Evolutionary conservation across 2,797 vertebrate genomes (phyloP).

Genomic region (Botia kubotai): DNA sequence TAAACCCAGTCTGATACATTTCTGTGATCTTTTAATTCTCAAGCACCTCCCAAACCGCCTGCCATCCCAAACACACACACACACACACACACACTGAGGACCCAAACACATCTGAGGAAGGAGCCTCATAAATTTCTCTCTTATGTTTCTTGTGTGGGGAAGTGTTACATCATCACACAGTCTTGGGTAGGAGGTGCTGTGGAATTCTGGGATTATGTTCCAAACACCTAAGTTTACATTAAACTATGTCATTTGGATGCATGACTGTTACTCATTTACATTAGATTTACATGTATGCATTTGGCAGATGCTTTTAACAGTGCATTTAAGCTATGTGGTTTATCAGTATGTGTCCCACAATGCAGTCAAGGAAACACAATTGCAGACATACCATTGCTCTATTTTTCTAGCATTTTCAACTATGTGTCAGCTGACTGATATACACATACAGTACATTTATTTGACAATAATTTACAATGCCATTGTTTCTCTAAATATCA

Average conservation of each 20-base stretch:
- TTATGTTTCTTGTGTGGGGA: background rate
- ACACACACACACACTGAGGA: background rate
- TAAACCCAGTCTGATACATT: slow-evolving; percentile 30
- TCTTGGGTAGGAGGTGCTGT: background rate
- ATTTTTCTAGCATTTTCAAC: too few species aligned
- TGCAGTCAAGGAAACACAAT: too few species aligned
- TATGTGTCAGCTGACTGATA: too few species aligned
- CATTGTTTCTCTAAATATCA: too few species aligned
- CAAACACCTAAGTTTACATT: slow-evolving; percentile 21
- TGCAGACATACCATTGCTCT: too few species aligned
- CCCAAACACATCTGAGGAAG: background rate
- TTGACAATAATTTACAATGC: too few species aligned
- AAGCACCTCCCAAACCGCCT: background rate
- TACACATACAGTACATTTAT: too few species aligned
- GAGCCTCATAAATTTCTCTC: background rate
- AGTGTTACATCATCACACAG: background rate
- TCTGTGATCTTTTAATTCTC: slow-evolving; percentile 26
- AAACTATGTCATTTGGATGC: slow-evolving; percentile 10
- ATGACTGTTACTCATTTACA: background rate
- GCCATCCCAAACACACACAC: background rate
- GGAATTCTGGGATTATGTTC: slow-evolving; percentile 1
- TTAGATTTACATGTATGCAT: too few species aligned
- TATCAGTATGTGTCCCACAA: too few species aligned
- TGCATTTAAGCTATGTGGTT: too few species aligned
- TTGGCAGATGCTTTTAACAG: too few species aligned